Evolutionary conservation across 2,888 invertebrate genomes (phyloP), one percentile per base, ranked within the genome.

Genomic region (Ecdyonurus torrentis): DNA sequence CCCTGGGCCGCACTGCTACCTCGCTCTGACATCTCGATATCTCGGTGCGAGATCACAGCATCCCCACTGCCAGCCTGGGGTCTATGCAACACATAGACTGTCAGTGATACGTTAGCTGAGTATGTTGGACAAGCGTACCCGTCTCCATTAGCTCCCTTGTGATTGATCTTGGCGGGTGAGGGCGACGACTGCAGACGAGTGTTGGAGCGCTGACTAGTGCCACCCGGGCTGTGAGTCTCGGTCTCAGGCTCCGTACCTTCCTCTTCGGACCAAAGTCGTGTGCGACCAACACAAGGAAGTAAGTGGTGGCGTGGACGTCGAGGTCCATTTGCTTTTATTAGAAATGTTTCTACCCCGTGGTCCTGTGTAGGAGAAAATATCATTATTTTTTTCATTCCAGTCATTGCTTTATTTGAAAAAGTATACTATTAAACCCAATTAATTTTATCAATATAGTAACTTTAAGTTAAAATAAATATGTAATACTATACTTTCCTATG

Each of bases 331-430:
- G 55, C 55, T 20, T 55, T 88, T 67, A 98, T 90, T 64, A 98
- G 81, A 77, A 85, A 97, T 1, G 97, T 97, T 69, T 85, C 84
- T 64, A 96, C 85, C 70, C 87, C 85, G 68, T 92, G 85, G 69
- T 93, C 91, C 69, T 77, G 67, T 1, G 65, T 10, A 24, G n/a
- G n/a, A n/a, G n/a, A n/a, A n/a, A n/a, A n/a, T n/a, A n/a, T n/a
- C n/a, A n/a, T n/a, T n/a, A n/a, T n/a, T n/a, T n/a, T n/a, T n/a
- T n/a, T n/a, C n/a, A n/a, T n/a, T n/a, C n/a, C n/a, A n/a, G n/a
- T n/a, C n/a, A n/a, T n/a, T n/a, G n/a, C n/a, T n/a, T n/a, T n/a
- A n/a, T n/a, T n/a, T n/a, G n/a, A n/a, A n/a, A n/a, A n/a, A n/a
- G n/a, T n/a, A n/a, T n/a, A n/a, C n/a, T n/a, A n/a, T n/a, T n/a